Conservation (phyloP, 2,888 invertebrate species). For the Seira musarum region DNA sequence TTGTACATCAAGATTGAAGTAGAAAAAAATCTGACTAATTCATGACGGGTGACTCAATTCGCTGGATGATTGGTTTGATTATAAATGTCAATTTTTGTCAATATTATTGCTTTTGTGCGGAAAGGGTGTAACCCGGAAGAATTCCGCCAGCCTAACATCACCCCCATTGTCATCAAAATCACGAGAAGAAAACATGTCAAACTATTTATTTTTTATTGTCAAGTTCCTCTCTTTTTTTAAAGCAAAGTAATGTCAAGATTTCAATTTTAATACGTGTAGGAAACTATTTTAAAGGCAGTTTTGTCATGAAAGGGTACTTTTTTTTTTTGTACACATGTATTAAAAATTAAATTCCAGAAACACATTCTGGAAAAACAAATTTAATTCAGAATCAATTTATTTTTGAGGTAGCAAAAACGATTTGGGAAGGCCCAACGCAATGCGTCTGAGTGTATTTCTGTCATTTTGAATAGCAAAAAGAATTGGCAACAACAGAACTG, state of each 20-base stretch:
- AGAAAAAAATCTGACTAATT: not conserved
- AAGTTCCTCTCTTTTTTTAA: not conserved
- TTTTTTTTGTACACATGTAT: too few relatives aligned
- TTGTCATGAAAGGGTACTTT: too few relatives aligned
- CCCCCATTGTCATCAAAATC: conserved; percentile 3
- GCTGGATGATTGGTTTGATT: too few relatives aligned
- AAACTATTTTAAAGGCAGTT: too few relatives aligned
- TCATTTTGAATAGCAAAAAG: not conserved
- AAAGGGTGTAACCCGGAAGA: conserved; percentile 70
- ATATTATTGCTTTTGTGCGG: conserved; percentile 37
- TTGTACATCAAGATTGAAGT: not conserved
- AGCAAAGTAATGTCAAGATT: too few relatives aligned
- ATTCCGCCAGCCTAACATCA: conserved; percentile 24
- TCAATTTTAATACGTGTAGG: too few relatives aligned
- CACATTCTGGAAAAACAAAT: not conserved
- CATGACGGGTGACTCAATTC: not conserved
- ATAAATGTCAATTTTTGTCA: conserved; percentile 1
- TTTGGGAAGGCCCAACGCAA: not conserved
- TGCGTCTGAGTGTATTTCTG: not conserved
- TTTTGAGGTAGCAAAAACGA: not conserved
- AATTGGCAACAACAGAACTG: not conserved
- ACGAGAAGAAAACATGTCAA: not conserved
- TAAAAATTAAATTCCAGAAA: conserved; percentile 8
- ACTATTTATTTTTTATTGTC: not conserved
- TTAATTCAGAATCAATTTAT: not conserved